Base-by-base conservation (phyloP, 2,113 vertebrate species). In the Solea solea region DNA sequence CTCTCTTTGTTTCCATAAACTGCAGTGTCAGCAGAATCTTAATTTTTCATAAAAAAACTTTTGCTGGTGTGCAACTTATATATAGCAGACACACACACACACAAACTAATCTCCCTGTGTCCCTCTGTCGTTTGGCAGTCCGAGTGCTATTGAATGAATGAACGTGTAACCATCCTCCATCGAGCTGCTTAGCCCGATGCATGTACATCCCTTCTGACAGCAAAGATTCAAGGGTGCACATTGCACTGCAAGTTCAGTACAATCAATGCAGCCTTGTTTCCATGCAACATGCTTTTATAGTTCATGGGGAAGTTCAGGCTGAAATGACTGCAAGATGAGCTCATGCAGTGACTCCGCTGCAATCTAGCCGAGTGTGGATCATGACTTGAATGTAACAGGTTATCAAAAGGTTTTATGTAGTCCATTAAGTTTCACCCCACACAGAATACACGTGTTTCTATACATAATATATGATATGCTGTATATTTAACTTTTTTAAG, bases 1-100 rank as follows among this genome's bases (percentile, higher is more conserved):
- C 70, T 71, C 64, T 64, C 78, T 84, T 77, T 89, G 67, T 87
- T 76, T 87, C 67, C 15, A 8, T 52, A 76, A 81, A 78, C 69
- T 78, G 67, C 56, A 5, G 10, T 46, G 68, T 89, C 81, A 85
- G 88, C 88, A 80, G 53, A 86, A 78, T 76, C 52, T 67, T 75
- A 60, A 88, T 82, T 77, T 86, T 82, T 65, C 57, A 72, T 76
- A 13, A 48, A 11, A 69, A 79, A 77, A 82, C 52, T 57, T 80
- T 57, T 45, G 62, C 60, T 74, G 34, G 39, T 71, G 61, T 55
- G 62, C 49, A 77, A 5, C 59, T 68, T 27, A 44, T 65, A 42
- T 45, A 68, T 58, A 46, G 15, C 25, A 28, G 10, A 41, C 41
- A 21, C 44, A 16, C 56, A 55, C 13, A 25, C 12, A 48, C 48